These are phyloP conservation scores for Cyrtorhinus lividipennis DNA, from an alignment of 1,140 invertebrate species.

Conservation along the genomic window DNA sequence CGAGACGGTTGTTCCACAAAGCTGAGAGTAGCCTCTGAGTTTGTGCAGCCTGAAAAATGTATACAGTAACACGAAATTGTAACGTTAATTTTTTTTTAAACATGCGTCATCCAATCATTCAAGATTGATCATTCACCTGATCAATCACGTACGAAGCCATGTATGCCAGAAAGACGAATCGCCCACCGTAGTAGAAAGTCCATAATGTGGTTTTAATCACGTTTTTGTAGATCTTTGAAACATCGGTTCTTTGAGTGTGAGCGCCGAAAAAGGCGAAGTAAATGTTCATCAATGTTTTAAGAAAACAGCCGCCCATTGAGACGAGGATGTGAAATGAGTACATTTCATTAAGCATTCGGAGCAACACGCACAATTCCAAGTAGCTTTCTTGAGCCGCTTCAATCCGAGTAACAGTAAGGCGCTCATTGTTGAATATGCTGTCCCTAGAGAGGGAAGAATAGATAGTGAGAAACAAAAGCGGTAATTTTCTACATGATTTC, in stretches of 20 bases:
- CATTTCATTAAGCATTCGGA: conserved; percentile 20
- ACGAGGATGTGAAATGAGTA: conserved; percentile 23
- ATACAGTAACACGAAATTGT: no score
- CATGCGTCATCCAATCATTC: no score
- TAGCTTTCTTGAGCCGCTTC: conserved; percentile 20
- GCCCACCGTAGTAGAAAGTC: conserved; percentile 21
- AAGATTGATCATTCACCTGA: conserved; percentile 22
- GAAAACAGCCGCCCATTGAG: conserved; percentile 21
- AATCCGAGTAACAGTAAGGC: not conserved
- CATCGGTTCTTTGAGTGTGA: not conserved
- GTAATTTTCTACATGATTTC: no score
- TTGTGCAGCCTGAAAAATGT: no score
- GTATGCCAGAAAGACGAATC: conserved; percentile 20
- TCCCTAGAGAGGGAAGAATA: not conserved
- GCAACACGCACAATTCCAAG: conserved; percentile 20
- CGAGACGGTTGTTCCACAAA: no score
- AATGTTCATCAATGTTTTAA: conserved; percentile 24
- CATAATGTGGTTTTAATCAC: conserved; percentile 19
- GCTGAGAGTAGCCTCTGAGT: no score
- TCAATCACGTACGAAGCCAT: conserved; percentile 18
- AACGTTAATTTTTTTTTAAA: no score
- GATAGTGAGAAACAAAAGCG: no score
- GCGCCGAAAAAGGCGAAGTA: conserved; percentile 25
- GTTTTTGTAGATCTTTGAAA: conserved; percentile 2
- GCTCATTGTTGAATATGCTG: not conserved